Conservation (phyloP, 1,140 invertebrate species). For the Uloborus diversus region DNA sequence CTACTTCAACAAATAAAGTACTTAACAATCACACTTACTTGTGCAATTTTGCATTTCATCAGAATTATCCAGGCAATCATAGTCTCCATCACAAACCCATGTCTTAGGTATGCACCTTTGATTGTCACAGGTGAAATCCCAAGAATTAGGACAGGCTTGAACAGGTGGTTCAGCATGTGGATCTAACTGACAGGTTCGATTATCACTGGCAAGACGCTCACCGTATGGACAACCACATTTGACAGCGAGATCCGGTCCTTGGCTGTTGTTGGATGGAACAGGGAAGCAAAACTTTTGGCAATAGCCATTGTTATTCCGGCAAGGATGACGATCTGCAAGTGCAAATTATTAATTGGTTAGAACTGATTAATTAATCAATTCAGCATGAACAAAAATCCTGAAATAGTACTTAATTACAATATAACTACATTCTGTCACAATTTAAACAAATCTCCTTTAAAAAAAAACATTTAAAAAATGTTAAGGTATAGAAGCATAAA, state of each 20-base stretch:
- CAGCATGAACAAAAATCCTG: too few relatives aligned
- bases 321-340: constrained; percentile 77
- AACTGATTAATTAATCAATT: too few relatives aligned
- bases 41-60: constrained; percentile 95
- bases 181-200: constrained; percentile 80
- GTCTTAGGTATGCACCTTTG: constrained; percentile 90
- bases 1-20: too few relatives aligned
- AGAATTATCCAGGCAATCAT: constrained; percentile 91
- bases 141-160: constrained; percentile 85
- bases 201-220: constrained; percentile 80
- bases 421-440: too few relatives aligned
- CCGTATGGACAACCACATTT: constrained; percentile 96
- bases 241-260: constrained; percentile 62
- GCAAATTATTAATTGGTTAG: constrained; percentile 14
- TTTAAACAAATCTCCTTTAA: too few relatives aligned
- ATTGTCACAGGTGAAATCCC: constrained; percentile 95
- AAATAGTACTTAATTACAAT: too few relatives aligned
- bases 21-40: too few relatives aligned
- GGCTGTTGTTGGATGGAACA: constrained; percentile 71
- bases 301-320: constrained; percentile 82
- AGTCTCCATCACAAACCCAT: constrained; percentile 93
- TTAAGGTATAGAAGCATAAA: too few relatives aligned
- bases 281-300: constrained; percentile 97
- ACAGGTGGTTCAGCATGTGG: constrained; percentile 81
- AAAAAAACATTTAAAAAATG: too few relatives aligned